Evolutionary conservation across 2,797 vertebrate species (phyloP), one percentile per base, ranked within the genome.

Genomic region (Enteromius afrohamiltoni): DNA sequence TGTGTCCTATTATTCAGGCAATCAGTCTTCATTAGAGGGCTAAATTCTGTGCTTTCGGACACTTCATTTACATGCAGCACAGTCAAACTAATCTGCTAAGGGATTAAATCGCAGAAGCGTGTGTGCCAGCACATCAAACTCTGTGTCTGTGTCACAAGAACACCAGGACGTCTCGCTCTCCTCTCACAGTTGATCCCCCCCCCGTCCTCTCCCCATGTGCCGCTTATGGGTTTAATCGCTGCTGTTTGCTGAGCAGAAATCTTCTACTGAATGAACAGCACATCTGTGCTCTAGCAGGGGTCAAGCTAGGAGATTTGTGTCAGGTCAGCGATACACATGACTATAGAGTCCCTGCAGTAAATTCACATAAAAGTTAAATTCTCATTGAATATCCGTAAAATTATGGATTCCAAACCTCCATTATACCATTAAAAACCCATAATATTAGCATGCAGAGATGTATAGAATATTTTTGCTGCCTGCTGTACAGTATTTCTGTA

Each of bases 261-360:
- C 62, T 64, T 79, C 23, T 69, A n/a, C 84, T 67, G 73, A 85
- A 78, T 78, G 67, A 81, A 73, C 79, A 29, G 81, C 34, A 75
- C 68, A 79, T 85, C 84, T 86, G 74, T 73, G 80, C 10, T 23
- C 60, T 65, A n/a, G 62, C 60, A 71, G 45, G 40, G 74, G 47
- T 74, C 23, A 31, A 58, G 58, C 45, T 21, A 17, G 29, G 55
- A 49, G 67, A 58, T 70, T 60, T 84, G 67, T 62, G 40, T 78
- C 26, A 65, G 37, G 58, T 78, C 55, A 85, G 58, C 37, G 58
- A 19, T 45, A 60, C 42, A 80, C 47, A 78, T 71, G 67, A 34
- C 65, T 58, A 65, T 67, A 69, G 7, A 80, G 26, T 19, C 40
- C 60, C 70, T 80, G 37, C 53, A 58, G 21, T 47, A 45, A 10